Evolutionary conservation across 2,113 vertebrate species (phyloP).

Genomic region (Agelaius phoeniceus): DNA sequence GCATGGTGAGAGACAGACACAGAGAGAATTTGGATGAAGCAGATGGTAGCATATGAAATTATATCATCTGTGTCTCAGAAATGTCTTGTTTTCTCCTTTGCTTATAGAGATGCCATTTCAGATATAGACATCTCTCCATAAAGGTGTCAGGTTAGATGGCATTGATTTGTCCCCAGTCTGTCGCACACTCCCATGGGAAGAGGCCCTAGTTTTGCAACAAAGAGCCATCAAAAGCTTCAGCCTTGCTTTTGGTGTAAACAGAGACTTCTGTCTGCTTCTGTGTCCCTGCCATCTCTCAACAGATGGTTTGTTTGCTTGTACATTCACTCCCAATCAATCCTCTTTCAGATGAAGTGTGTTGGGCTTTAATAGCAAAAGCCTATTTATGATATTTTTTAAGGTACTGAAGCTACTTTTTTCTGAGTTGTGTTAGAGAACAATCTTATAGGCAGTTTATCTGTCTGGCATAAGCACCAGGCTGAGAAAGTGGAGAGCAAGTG

Average conservation of each 20-base stretch:
- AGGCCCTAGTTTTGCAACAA: background rate
- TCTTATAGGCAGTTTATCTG: background rate
- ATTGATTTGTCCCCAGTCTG: background rate
- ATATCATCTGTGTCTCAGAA: background rate
- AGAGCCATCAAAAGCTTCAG: background rate
- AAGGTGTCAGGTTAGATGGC: background rate
- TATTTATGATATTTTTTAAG: background rate
- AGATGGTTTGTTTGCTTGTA: background rate
- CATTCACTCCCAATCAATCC: background rate
- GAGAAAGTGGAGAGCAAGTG: background rate
- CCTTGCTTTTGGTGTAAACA: background rate
- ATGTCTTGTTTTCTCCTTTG: background rate
- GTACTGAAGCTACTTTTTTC: background rate
- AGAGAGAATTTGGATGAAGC: background rate
- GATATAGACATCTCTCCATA: background rate
- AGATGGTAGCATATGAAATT: background rate
- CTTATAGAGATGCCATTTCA: background rate
- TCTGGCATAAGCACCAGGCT: background rate
- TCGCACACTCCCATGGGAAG: rapidly evolving
- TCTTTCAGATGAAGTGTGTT: background rate
- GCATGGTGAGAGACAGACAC: background rate
- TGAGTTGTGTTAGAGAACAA: background rate
- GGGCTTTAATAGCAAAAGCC: background rate
- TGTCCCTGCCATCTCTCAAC: background rate
- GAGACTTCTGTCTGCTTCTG: background rate